Evolutionary conservation across 2,113 vertebrate species (phyloP).

Genomic region (Macaca fascicularis): T2T-MFA8v1.1 NC_088386.1:44837001-44837500

Average conservation of each 20-base stretch:
- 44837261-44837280: neutral
- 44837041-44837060: neutral
- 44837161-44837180: neutral
- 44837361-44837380: neutral
- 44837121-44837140: neutral
- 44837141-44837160: neutral
- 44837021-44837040: neutral
- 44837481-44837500: neutral
- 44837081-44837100: neutral
- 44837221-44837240: neutral
- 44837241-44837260: neutral
- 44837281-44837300: neutral
- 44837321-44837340: neutral
- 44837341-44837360: neutral
- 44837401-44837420: neutral
- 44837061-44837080: neutral
- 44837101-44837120: neutral
- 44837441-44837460: neutral
- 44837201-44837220: neutral
- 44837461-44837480: neutral
- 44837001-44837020: neutral
- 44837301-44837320: neutral
- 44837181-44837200: neutral
- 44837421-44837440: slow-evolving; percentile 5
- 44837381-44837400: neutral